Percentiles rank a stretch among this genome's conserved stretches.
phyloP scores from a whole-genome alignment of 2,797 vertebrate genomes.

The Okamejei kenojei region DNA sequence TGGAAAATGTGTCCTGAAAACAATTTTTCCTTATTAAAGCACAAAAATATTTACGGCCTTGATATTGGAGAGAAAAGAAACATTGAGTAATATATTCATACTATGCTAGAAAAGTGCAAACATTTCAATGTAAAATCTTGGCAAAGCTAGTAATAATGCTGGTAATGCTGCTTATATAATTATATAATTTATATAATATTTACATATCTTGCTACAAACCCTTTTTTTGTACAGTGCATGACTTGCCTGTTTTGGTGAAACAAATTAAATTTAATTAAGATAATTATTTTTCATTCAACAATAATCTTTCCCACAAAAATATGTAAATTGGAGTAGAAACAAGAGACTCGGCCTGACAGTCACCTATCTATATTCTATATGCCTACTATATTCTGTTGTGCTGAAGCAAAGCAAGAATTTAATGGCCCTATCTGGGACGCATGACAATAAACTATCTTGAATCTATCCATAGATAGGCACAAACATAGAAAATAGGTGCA shows the following conservation, averaged over 20 bases:
- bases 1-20: neutral
- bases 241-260: neutral
- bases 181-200: neutral
- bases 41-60: neutral
- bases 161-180: neutral
- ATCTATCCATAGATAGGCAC: too few relatives aligned
- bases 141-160: neutral
- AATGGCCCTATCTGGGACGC: too few relatives aligned
- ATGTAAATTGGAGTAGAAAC: too few relatives aligned
- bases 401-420: too few relatives aligned
- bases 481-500: too few relatives aligned
- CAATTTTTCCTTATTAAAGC: too few relatives aligned
- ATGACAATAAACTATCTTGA: too few relatives aligned
- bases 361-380: too few relatives aligned
- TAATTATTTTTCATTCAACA: neutral
- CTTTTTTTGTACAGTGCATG: neutral
- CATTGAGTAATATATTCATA: neutral
- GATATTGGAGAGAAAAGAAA: neutral
- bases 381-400: too few relatives aligned
- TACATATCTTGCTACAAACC: neutral
- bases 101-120: neutral
- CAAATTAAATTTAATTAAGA: neutral
- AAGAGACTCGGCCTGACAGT: too few relatives aligned
- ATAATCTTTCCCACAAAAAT: too few relatives aligned
- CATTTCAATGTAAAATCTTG: neutral